A percentile compares a stretch with the other conserved stretches of the same genome.
These are phyloP conservation scores for Phytoseiulus persimilis DNA, from an alignment of 2,888 invertebrate genomes.

Conservation along the genomic window DNA sequence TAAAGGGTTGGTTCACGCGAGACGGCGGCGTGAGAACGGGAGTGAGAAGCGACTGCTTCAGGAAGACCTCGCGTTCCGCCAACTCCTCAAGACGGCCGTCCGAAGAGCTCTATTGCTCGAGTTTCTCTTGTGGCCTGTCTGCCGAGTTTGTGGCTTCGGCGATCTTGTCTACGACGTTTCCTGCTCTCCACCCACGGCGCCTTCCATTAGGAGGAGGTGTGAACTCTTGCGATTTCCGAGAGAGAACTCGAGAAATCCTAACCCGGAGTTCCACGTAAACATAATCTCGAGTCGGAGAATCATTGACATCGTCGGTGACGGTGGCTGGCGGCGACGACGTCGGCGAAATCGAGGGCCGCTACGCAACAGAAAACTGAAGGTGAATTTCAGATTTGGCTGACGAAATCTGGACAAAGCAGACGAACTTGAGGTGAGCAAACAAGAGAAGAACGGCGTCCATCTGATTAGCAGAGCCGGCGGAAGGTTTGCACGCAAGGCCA, in stretches of 20 bases:
- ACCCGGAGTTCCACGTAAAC: not conserved
- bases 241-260: not conserved
- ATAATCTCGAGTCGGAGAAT: not conserved
- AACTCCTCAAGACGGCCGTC: not conserved
- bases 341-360: not conserved
- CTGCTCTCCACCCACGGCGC: not conserved
- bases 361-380: not conserved
- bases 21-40: too few species aligned
- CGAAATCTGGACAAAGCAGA: not conserved
- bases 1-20: not conserved
- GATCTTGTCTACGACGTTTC: not conserved
- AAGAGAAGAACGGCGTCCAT: not conserved
- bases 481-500: not conserved
- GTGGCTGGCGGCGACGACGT: not conserved
- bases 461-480: not conserved
- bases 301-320: too few species aligned
- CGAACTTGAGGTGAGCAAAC: not conserved
- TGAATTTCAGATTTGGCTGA: not conserved
- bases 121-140: not conserved
- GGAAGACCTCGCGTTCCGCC: not conserved
- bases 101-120: not conserved
- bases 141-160: not conserved
- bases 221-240: not conserved
- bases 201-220: not conserved
- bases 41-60: not conserved